phyloP scores from a whole-genome alignment of 2,797 vertebrate species.

The Aotus griseimembra region DNA sequence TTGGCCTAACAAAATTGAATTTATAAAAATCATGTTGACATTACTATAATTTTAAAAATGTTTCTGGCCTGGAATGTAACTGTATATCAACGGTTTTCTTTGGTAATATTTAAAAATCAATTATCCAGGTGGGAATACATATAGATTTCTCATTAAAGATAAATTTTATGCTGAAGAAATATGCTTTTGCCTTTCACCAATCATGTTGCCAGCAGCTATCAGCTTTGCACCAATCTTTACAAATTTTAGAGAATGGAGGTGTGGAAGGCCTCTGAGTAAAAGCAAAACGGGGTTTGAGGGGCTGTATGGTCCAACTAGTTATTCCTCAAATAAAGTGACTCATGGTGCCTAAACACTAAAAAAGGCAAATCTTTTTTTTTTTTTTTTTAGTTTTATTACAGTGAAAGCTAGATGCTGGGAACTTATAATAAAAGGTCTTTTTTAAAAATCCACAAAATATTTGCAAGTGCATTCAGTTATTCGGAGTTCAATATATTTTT shows the following conservation, averaged over 20 bases:
- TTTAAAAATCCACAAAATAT: background rate
- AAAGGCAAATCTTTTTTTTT: constrained; percentile 41
- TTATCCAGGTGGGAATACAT: background rate
- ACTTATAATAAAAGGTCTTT: background rate
- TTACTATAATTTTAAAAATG: constrained; percentile 23
- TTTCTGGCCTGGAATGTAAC: background rate
- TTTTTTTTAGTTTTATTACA: constrained; percentile 55
- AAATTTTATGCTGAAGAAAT: constrained; percentile 64
- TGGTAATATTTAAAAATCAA: constrained; percentile 56
- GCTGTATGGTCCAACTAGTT: background rate
- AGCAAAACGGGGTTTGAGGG: background rate
- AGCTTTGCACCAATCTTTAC: constrained; percentile 65
- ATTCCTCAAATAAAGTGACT: constrained; percentile 56
- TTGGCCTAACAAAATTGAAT: background rate
- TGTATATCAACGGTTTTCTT: background rate
- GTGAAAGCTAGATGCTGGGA: background rate
- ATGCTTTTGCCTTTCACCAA: constrained; percentile 49
- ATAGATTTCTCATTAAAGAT: constrained; percentile 27
- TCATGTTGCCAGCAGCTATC: constrained; percentile 66
- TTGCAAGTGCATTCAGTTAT: background rate
- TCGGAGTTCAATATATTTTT: background rate
- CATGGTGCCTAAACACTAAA: constrained; percentile 19
- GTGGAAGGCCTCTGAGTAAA: constrained; percentile 33
- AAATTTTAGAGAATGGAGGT: constrained; percentile 72
- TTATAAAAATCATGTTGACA: background rate